Conservation (phyloP, 35 echinoderm and acorn worm genomes). For the Lytechinus pictus region DNA sequence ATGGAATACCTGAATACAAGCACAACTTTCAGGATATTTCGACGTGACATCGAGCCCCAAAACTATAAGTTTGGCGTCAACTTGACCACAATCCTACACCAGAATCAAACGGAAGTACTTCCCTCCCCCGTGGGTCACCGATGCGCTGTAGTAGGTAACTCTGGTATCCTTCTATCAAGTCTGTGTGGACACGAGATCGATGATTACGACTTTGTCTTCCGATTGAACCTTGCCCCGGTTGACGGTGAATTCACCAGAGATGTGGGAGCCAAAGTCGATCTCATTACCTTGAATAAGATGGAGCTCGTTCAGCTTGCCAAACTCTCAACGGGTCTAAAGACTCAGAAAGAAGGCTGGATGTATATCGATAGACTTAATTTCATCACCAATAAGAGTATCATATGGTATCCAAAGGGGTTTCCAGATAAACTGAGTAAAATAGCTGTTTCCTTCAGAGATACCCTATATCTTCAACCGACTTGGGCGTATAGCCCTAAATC, state of each 20-base stretch:
- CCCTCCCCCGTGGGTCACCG: background rate
- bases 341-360: background rate
- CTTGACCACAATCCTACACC: background rate
- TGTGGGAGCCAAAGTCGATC: constrained; percentile 43
- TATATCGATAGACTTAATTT: background rate
- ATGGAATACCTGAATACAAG: background rate
- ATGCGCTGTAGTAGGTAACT: constrained; percentile 78
- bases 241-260: constrained; percentile 47
- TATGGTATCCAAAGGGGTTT: constrained; percentile 29
- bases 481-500: constrained; percentile 41
- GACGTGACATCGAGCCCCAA: constrained; percentile 6
- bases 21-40: constrained; percentile 32
- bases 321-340: background rate
- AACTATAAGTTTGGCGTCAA: constrained; percentile 29
- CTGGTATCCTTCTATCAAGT: constrained; percentile 66
- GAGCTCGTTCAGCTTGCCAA: background rate
- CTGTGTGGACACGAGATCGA: constrained; percentile 67
- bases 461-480: background rate
- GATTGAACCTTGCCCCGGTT: constrained; percentile 67
- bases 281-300: background rate
- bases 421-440: constrained; percentile 4
- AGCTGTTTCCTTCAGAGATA: constrained; percentile 1
- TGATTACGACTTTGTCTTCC: constrained; percentile 67
- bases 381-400: background rate
- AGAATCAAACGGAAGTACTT: background rate